Percentiles rank a stretch among this genome's conserved stretches.
These are phyloP conservation scores for Camelus bactrianus DNA, from an alignment of 2,113 vertebrate genomes.

Conservation along the genomic window DNA sequence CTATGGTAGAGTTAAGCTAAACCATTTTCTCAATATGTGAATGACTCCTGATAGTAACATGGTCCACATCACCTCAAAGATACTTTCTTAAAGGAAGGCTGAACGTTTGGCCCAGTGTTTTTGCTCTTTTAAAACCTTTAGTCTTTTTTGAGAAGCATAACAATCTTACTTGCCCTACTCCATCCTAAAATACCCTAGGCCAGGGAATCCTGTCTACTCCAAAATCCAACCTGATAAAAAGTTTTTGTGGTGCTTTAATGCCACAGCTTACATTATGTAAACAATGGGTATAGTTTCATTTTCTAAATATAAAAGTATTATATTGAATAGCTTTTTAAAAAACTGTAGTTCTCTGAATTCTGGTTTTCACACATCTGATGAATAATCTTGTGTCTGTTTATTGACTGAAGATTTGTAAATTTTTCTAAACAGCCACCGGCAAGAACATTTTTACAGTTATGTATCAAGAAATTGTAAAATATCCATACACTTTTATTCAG, in stretches of 20 bases:
- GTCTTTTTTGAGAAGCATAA: slow-evolving; percentile 15
- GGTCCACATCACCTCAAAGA: slow-evolving; percentile 44
- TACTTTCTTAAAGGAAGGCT: slow-evolving; percentile 5
- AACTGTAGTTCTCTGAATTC: neutral
- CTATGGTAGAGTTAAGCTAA: neutral
- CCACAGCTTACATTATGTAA: slow-evolving; percentile 9
- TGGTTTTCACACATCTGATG: neutral
- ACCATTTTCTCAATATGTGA: slow-evolving; percentile 25
- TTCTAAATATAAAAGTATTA: slow-evolving; percentile 45
- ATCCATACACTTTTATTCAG: neutral
- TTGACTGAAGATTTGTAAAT: neutral
- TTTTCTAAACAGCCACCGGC: neutral
- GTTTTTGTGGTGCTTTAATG: neutral
- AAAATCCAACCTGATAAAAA: neutral
- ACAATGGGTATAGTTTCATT: slow-evolving; percentile 28
- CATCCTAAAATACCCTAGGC: neutral
- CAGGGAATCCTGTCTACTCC: neutral
- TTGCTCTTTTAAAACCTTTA: neutral
- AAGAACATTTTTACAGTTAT: neutral
- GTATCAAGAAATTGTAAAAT: neutral
- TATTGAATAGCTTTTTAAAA: neutral
- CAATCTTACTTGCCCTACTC: neutral
- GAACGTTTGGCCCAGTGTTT: slow-evolving; percentile 1
- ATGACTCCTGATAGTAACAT: neutral
- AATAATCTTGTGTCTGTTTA: slow-evolving; percentile 16